phyloP scores from a whole-genome alignment of 2,797 vertebrate species.

The Tarsius wallacei region DNA sequence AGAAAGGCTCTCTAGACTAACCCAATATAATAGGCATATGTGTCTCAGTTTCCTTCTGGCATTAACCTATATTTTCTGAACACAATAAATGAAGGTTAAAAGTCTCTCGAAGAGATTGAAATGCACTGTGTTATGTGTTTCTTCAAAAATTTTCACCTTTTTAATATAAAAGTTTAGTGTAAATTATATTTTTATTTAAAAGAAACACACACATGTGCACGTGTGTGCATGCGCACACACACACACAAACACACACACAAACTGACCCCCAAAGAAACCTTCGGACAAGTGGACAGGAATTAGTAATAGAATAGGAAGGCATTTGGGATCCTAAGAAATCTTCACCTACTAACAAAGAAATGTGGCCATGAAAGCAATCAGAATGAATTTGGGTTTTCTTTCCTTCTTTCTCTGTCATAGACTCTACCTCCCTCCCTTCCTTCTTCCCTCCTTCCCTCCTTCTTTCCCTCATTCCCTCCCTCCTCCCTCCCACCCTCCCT shows the following conservation, averaged over 20 bases:
- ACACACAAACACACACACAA: not conserved
- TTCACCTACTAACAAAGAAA: constrained; percentile 2
- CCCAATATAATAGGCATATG: not conserved
- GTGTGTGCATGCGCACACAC: not conserved
- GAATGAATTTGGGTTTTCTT: not conserved
- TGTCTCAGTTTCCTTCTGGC: not conserved
- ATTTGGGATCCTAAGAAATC: not conserved
- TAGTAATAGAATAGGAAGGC: constrained; percentile 35
- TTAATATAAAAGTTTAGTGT: constrained; percentile 63
- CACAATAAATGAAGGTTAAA: not conserved
- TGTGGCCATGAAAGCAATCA: not conserved
- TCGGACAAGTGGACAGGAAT: constrained; percentile 48
- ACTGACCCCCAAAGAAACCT: constrained; percentile 32
- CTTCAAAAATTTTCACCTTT: constrained; percentile 58
- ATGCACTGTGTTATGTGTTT: constrained; percentile 20
- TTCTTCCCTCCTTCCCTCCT: not conserved
- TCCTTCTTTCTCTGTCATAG: not conserved
- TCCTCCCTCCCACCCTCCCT: not conserved
- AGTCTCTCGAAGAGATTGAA: constrained; percentile 18
- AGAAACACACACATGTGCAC: not conserved
- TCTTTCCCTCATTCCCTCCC: not conserved
- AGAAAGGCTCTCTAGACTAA: not conserved
- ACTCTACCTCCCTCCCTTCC: not conserved
- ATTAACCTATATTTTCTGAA: not conserved
- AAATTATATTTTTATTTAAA: constrained; percentile 67